Evolutionary conservation across 2,113 vertebrate species (phyloP).

Genomic region (Mesoclemmys tuberculata): DNA sequence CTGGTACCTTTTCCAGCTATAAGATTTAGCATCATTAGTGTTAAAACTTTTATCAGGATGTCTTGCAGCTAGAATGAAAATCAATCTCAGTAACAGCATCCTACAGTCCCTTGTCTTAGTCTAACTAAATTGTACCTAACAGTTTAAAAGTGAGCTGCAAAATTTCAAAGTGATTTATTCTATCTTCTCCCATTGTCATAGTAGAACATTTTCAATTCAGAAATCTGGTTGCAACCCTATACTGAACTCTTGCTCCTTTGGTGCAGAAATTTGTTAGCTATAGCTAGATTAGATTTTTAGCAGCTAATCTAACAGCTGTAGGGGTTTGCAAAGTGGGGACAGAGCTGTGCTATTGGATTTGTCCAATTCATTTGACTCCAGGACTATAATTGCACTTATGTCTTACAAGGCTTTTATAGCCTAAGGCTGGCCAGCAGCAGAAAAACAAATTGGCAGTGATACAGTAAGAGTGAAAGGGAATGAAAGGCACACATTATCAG

Average conservation of each 20-base stretch:
- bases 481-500: constrained; percentile 92
- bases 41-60: constrained; percentile 84
- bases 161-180: constrained; percentile 84
- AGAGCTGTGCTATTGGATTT: constrained; percentile 88
- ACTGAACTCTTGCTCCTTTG: constrained; percentile 85
- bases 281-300: constrained; percentile 87
- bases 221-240: constrained; percentile 81
- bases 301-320: constrained; percentile 88
- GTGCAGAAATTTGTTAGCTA: constrained; percentile 86
- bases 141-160: constrained; percentile 87
- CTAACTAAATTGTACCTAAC: constrained; percentile 83
- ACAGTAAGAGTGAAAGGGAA: constrained; percentile 83
- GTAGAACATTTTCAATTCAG: constrained; percentile 87
- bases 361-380: constrained; percentile 92
- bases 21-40: constrained; percentile 62
- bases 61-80: constrained; percentile 85
- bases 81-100: constrained; percentile 86
- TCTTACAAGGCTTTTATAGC: constrained; percentile 89
- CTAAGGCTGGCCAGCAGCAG: constrained; percentile 85
- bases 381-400: constrained; percentile 93
- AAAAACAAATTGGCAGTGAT: constrained; percentile 91
- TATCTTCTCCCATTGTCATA: constrained; percentile 85
- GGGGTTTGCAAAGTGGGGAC: constrained; percentile 84
- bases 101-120: constrained; percentile 71
- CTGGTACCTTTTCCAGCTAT: constrained; percentile 63